Percentiles rank a stretch among this genome's conserved stretches.
phyloP scores from a whole-genome alignment of 2,797 vertebrate genomes.

The Platyrinchus mystaceus region DNA sequence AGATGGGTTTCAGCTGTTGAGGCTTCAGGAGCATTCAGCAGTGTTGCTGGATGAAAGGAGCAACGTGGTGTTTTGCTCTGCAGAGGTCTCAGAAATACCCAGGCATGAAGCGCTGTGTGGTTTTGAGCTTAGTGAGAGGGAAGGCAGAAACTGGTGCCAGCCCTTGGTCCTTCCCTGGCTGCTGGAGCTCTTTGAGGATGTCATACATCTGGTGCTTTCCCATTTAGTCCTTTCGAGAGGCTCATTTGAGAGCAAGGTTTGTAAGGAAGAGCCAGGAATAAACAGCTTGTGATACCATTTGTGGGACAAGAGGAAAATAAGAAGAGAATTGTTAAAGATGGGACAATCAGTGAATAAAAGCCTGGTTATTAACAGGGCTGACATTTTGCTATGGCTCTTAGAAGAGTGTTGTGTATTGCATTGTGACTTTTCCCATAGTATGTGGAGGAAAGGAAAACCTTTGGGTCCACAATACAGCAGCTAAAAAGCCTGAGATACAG shows the following conservation, averaged over 20 bases:
- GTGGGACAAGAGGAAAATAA: neutral
- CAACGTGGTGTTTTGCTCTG: neutral
- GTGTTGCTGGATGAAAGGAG: neutral
- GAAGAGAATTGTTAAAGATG: neutral
- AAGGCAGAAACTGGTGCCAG: neutral
- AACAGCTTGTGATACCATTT: neutral
- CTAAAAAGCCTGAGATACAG: neutral
- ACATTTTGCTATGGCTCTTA: neutral
- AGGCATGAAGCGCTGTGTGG: neutral
- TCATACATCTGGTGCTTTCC: neutral
- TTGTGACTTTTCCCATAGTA: neutral
- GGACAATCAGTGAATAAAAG: neutral
- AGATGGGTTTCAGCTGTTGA: constrained; percentile 31
- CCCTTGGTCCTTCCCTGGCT: neutral
- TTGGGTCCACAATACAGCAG: neutral
- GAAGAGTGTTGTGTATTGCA: neutral
- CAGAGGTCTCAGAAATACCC: neutral
- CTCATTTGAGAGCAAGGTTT: neutral
- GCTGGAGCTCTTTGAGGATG: neutral
- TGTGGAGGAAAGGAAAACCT: neutral
- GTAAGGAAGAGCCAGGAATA: constrained; percentile 20
- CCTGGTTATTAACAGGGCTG: neutral
- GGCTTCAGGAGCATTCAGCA: neutral
- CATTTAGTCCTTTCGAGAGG: constrained; percentile 11
- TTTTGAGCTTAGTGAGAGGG: neutral